Percentiles rank a stretch among this genome's conserved stretches.
Evolutionary conservation across 2,888 invertebrate genomes (phyloP).

Genomic region (Odontocolon sp.): DNA sequence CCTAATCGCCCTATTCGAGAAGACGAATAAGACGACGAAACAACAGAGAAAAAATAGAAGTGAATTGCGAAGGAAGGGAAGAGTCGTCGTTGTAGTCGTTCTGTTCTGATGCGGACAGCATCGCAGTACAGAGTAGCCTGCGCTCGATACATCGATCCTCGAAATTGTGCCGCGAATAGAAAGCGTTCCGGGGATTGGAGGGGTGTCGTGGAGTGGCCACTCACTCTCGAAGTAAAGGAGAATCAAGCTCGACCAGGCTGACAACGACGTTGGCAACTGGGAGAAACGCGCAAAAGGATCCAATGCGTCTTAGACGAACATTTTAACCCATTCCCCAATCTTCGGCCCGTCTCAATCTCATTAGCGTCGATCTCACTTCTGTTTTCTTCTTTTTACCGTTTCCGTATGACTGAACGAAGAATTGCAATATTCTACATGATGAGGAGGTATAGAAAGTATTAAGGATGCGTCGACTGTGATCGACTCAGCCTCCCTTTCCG

Average conservation of each 20-base stretch:
- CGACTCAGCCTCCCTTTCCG: no score
- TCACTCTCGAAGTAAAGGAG: constrained; percentile 48
- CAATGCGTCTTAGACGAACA: constrained; percentile 11
- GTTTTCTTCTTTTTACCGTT: no score
- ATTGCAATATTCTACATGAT: no score
- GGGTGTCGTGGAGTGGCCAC: constrained; percentile 49
- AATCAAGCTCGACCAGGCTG: constrained; percentile 49
- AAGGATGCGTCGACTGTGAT: no score
- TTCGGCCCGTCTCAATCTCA: no score
- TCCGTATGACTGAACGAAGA: no score
- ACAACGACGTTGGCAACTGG: constrained; percentile 37
- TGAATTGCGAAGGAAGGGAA: not conserved
- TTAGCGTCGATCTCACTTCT: no score
- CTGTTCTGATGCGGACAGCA: constrained; percentile 49
- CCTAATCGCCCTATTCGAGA: not conserved
- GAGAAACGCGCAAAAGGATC: not conserved
- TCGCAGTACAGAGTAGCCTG: constrained; percentile 62
- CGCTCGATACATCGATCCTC: constrained; percentile 77
- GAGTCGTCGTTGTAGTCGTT: not conserved
- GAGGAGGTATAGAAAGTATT: no score
- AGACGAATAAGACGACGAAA: not conserved
- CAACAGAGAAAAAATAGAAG: no score
- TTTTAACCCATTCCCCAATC: no score
- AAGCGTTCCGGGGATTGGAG: constrained; percentile 59
- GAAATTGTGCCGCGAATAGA: constrained; percentile 77